A percentile compares a stretch with the other conserved stretches of the same genome.
phyloP scores from a whole-genome alignment of 2,797 vertebrate genomes.

The Brotula barbata region DNA sequence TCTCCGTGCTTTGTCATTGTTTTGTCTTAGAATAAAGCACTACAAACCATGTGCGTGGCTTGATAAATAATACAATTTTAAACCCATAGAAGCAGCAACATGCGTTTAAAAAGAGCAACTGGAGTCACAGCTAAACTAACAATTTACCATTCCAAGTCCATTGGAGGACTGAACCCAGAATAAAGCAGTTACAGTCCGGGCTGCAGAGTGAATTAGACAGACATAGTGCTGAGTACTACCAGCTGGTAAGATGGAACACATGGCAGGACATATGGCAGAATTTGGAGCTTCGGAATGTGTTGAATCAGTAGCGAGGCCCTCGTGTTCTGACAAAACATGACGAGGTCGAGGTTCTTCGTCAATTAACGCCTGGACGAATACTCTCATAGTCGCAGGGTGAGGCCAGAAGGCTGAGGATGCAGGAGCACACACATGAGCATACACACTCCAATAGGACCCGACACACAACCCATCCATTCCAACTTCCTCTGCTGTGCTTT shows the following conservation, averaged over 20 bases:
- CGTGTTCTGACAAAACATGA: constrained; percentile 63
- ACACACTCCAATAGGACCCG: not conserved
- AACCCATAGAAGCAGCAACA: no score
- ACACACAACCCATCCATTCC: not conserved
- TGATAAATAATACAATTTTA: no score
- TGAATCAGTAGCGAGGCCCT: constrained; percentile 62
- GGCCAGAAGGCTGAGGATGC: constrained; percentile 28
- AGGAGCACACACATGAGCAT: not conserved
- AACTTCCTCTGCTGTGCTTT: no score
- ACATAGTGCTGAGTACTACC: constrained; percentile 54
- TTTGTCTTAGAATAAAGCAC: no score
- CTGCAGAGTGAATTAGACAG: constrained; percentile 47
- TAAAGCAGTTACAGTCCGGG: constrained; percentile 15
- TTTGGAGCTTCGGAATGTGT: constrained; percentile 65
- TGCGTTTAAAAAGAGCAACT: no score
- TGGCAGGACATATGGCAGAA: constrained; percentile 71
- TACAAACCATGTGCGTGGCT: no score
- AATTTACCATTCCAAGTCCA: constrained; percentile 11
- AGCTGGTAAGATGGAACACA: constrained; percentile 68
- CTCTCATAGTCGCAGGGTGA: constrained; percentile 43
- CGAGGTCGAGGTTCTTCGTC: constrained; percentile 56
- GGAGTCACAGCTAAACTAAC: constrained; percentile 30
- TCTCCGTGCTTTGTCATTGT: no score
- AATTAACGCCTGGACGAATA: constrained; percentile 59
- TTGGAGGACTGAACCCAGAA: constrained; percentile 29